These are phyloP conservation scores for Enoplosus armatus DNA, from an alignment of 2,797 vertebrate genomes.

Conservation along the genomic window DNA sequence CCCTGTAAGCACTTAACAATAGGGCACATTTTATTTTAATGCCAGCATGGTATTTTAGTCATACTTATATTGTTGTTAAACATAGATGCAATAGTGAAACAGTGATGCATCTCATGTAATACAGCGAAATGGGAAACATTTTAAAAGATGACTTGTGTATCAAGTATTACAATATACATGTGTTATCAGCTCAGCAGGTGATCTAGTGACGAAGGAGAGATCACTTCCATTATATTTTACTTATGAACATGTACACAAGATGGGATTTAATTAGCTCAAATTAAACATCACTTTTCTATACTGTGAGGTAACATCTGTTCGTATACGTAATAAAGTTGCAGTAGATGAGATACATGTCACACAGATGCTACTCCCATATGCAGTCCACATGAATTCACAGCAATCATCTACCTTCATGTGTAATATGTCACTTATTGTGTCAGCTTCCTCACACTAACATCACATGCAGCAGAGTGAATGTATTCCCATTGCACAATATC, in stretches of 20 bases:
- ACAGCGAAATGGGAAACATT: neutral
- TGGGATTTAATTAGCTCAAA: neutral
- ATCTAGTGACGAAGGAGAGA: neutral
- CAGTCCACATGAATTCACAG: constrained; percentile 8
- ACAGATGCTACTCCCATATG: neutral
- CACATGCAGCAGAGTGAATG: neutral
- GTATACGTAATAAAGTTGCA: neutral
- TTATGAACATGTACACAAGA: neutral
- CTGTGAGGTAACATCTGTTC: neutral
- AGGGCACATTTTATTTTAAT: neutral
- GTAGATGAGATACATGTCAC: neutral
- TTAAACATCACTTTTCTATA: neutral
- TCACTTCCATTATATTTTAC: neutral
- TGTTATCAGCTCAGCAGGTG: neutral
- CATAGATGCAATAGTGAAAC: neutral
- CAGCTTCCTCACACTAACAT: constrained; percentile 15
- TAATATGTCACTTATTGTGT: constrained; percentile 70
- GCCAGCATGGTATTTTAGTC: neutral
- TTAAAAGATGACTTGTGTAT: neutral
- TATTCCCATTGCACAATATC: neutral
- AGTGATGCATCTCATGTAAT: neutral
- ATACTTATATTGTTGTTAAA: neutral
- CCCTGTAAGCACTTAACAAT: neutral
- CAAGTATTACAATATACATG: neutral
- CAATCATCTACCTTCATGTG: constrained; percentile 62